phyloP scores from a whole-genome alignment of 1,140 invertebrate genomes.

The Tyrophagus putrescentiae region DNA sequence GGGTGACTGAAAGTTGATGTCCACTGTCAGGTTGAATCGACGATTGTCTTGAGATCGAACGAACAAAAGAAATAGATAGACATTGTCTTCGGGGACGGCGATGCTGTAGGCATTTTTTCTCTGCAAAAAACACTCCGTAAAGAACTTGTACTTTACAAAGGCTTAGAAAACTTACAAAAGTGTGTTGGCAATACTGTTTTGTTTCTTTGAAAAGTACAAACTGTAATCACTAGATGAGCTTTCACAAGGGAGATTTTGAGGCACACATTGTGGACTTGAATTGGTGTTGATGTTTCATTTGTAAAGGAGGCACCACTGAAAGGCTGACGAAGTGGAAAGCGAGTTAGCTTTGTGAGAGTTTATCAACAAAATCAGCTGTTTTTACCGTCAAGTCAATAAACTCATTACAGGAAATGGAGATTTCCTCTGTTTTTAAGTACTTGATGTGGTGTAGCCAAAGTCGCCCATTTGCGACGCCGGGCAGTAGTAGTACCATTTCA shows the following conservation, averaged over 20 bases:
- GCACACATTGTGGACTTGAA: background rate
- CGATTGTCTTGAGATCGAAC: constrained; percentile 27
- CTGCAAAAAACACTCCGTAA: constrained; percentile 13
- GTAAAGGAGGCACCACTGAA: background rate
- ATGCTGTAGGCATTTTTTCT: constrained; percentile 26
- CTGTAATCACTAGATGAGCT: constrained; percentile 5
- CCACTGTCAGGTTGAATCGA: constrained; percentile 32
- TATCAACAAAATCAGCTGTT: background rate
- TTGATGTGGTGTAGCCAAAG: constrained; percentile 20
- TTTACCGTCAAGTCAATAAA: constrained; percentile 18
- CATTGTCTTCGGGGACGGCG: constrained; percentile 33
- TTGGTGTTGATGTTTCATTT: background rate
- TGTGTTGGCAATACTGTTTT: background rate
- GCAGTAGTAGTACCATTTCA: constrained; percentile 22
- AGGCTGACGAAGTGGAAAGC: background rate
- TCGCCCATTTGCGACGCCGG: constrained; percentile 16
- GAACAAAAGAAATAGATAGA: constrained; percentile 37
- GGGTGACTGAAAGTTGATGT: constrained; percentile 47
- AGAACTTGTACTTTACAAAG: too few relatives aligned
- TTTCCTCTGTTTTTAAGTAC: constrained; percentile 23
- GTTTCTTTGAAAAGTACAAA: background rate
- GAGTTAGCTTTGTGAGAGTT: background rate
- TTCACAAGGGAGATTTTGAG: background rate
- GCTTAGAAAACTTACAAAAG: background rate
- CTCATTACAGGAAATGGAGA: constrained; percentile 17